These are phyloP conservation scores for Lycorma delicatula DNA, from an alignment of 1,140 invertebrate species.

Conservation along the genomic window DNA sequence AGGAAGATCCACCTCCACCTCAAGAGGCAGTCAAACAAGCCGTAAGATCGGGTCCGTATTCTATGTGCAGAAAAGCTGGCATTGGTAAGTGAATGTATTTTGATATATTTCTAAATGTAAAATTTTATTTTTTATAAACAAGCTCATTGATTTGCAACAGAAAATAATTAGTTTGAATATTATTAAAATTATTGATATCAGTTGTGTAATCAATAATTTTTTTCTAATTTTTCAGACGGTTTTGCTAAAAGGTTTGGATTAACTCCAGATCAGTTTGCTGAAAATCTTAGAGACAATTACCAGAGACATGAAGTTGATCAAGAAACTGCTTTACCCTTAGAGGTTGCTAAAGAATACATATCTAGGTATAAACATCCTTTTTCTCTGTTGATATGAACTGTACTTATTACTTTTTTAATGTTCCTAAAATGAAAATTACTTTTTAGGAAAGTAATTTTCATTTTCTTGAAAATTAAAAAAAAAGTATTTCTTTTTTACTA, in stretches of 20 bases:
- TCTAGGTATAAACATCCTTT: slow-evolving; percentile 21
- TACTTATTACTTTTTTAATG: neutral
- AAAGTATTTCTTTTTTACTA: neutral
- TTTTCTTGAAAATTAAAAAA: no score
- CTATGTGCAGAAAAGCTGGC: slow-evolving; percentile 74
- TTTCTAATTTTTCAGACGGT: slow-evolving; percentile 51
- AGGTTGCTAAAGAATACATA: slow-evolving; percentile 67
- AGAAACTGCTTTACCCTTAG: slow-evolving; percentile 66
- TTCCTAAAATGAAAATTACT: no score
- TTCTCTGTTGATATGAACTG: neutral
- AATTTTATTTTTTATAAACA: slow-evolving; percentile 1
- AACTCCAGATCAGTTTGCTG: slow-evolving; percentile 91
- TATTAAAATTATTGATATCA: no score
- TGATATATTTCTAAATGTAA: slow-evolving; percentile 7
- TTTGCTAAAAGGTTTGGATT: slow-evolving; percentile 90
- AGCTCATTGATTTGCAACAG: neutral
- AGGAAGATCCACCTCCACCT: slow-evolving; percentile 47
- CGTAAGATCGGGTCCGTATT: slow-evolving; percentile 75
- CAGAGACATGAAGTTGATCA: slow-evolving; percentile 96
- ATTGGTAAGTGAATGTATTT: slow-evolving; percentile 46
- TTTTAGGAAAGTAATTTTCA: no score
- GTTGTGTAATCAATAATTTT: no score
- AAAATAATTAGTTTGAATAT: no score
- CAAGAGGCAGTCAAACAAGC: slow-evolving; percentile 71
- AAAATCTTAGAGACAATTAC: slow-evolving; percentile 95